Evolutionary conservation across 2,888 invertebrate genomes (phyloP).

Genomic region (Steromphala cineraria): DNA sequence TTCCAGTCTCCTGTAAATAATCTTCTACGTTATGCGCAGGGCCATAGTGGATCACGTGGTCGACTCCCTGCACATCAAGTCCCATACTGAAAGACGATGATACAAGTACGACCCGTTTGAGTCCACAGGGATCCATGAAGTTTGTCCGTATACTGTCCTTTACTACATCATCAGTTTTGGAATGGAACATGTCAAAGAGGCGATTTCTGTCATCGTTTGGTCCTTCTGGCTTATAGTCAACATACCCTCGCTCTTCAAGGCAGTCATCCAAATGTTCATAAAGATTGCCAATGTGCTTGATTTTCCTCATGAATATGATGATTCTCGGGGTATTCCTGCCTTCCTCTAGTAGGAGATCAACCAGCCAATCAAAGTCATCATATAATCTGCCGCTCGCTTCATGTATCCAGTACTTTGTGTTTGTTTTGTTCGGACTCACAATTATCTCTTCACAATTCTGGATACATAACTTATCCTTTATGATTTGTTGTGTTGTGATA

Average conservation of each 20-base stretch:
- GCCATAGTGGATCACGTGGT: neutral
- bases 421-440: constrained; percentile 25
- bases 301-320: constrained; percentile 15
- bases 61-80: neutral
- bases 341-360: constrained; percentile 12
- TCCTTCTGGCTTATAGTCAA: constrained; percentile 22
- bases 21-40: no score
- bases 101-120: constrained; percentile 16
- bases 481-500: neutral
- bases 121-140: neutral
- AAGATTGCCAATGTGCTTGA: constrained; percentile 6
- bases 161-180: no score
- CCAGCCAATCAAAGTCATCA: constrained; percentile 22
- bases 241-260: constrained; percentile 4
- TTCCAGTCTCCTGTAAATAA: no score
- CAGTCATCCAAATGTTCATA: neutral
- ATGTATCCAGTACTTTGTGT: constrained; percentile 20
- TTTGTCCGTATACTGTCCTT: no score
- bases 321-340: constrained; percentile 17
- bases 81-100: no score
- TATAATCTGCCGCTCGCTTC: constrained; percentile 5
- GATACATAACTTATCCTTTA: no score
- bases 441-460: neutral
- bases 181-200: constrained; percentile 25
- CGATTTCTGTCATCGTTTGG: constrained; percentile 19